Percentiles rank a stretch among this genome's conserved stretches.
Conservation (phyloP, 2,797 vertebrate genomes). For the Zenarchopterus dispar region DNA sequence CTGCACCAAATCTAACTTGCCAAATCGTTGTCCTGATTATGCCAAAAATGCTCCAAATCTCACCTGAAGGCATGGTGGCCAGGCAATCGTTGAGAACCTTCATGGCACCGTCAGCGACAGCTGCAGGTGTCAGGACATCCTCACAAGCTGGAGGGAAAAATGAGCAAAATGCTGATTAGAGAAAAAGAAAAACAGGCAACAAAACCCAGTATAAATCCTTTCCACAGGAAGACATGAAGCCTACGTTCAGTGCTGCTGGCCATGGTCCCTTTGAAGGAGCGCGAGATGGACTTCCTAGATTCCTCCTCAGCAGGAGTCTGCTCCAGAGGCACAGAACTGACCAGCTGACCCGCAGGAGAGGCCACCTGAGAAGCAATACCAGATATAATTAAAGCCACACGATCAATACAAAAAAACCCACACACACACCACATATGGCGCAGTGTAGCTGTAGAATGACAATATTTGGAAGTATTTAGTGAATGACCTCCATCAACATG, state of each 20-base stretch:
- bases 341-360: slow-evolving; percentile 75
- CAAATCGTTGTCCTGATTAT: background rate
- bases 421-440: background rate
- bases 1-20: background rate
- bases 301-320: slow-evolving; percentile 90
- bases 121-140: slow-evolving; percentile 86
- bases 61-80: slow-evolving; percentile 93
- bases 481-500: background rate
- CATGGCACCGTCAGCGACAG: slow-evolving; percentile 87
- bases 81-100: slow-evolving; percentile 89
- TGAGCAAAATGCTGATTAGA: background rate
- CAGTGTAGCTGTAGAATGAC: background rate
- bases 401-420: background rate
- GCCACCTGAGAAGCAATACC: slow-evolving; percentile 68
- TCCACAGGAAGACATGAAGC: slow-evolving; percentile 19
- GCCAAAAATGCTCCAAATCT: slow-evolving; percentile 4
- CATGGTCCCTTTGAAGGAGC: slow-evolving; percentile 89
- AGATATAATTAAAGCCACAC: background rate
- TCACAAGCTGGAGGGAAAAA: slow-evolving; percentile 85
- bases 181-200: background rate
- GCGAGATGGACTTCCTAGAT: slow-evolving; percentile 86
- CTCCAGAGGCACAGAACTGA: slow-evolving; percentile 85
- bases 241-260: slow-evolving; percentile 94
- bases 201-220: background rate
- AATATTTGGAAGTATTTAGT: background rate